A percentile compares a stretch with the other conserved stretches of the same genome.
Evolutionary conservation across 2,888 invertebrate species (phyloP).

Genomic region (Crocallis elinguaria): DNA sequence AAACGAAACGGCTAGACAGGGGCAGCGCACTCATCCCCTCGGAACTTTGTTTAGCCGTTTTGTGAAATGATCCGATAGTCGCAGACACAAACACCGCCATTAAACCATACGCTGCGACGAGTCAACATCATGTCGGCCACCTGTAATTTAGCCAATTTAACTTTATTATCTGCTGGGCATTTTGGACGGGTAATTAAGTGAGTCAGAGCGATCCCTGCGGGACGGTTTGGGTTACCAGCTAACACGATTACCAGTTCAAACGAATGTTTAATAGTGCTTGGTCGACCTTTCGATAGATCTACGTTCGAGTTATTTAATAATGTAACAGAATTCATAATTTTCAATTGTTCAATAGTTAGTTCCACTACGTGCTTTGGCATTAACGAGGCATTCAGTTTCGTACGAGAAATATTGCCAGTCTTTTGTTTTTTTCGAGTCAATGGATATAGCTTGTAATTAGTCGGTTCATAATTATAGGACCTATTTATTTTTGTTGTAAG

Average conservation of each 20-base stretch:
- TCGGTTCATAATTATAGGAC: too few species aligned
- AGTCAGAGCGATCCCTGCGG: slow-evolving; percentile 52
- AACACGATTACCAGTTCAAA: slow-evolving; percentile 15
- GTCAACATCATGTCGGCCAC: slow-evolving; percentile 56
- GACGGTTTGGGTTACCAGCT: slow-evolving; percentile 32
- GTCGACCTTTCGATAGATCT: not conserved
- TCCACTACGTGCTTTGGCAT: too few species aligned
- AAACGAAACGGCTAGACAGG: too few species aligned
- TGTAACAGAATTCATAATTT: not conserved
- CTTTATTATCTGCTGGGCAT: slow-evolving; percentile 66
- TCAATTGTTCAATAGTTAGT: too few species aligned
- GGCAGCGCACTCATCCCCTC: too few species aligned
- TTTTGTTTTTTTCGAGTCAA: too few species aligned
- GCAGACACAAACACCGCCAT: slow-evolving; percentile 44
- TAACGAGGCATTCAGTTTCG: too few species aligned
- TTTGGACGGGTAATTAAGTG: slow-evolving; percentile 65
- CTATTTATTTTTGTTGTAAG: too few species aligned
- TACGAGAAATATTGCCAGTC: too few species aligned
- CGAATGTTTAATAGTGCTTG: slow-evolving; percentile 5
- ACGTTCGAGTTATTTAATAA: not conserved
- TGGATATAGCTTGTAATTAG: too few species aligned
- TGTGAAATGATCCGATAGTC: slow-evolving; percentile 1
- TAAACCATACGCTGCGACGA: slow-evolving; percentile 45
- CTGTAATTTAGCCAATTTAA: slow-evolving; percentile 74
- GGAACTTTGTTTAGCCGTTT: not conserved